phyloP scores from a whole-genome alignment of 2,888 invertebrate genomes.

The Parelbella ahira region DNA sequence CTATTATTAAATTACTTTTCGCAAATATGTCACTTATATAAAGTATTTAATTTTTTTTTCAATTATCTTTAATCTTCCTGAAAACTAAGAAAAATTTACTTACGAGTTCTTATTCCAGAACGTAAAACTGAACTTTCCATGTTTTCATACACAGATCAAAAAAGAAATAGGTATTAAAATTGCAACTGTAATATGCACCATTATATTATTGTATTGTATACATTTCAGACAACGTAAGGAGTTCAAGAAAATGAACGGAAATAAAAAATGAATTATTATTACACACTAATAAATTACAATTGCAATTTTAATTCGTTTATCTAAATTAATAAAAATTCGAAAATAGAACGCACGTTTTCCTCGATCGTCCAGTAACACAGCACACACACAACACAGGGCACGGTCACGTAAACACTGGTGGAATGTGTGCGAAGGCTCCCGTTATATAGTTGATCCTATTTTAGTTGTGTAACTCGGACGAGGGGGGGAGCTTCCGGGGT shows the following conservation, averaged over 20 bases:
- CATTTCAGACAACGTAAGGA: too few species aligned
- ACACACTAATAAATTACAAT: too few species aligned
- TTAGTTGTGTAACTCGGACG: constrained; percentile 29
- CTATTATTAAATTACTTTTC: background rate
- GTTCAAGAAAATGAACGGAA: too few species aligned
- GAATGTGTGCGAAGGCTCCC: constrained; percentile 20
- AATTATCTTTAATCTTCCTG: constrained; percentile 7
- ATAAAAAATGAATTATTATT: too few species aligned
- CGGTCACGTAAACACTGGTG: constrained; percentile 12
- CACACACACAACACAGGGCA: constrained; percentile 21
- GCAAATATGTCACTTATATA: too few species aligned
- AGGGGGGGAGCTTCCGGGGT: constrained; percentile 32
- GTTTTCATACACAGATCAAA: too few species aligned
- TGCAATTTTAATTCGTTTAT: constrained; percentile 15
- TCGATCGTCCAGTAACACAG: constrained; percentile 12
- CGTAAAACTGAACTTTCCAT: too few species aligned
- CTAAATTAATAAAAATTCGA: constrained; percentile 6
- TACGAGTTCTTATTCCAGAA: background rate
- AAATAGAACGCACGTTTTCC: constrained; percentile 23
- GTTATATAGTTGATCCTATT: constrained; percentile 31
- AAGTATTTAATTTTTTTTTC: background rate
- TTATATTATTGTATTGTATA: too few species aligned
- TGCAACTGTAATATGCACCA: constrained; percentile 25
- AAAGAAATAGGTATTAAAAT: constrained; percentile 13
- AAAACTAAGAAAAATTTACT: constrained; percentile 22